Percentiles rank a stretch among this genome's conserved stretches.
These are phyloP conservation scores for Scaptodrosophila latifasciaeformis DNA, from an alignment of 2,888 invertebrate genomes.

Conservation along the genomic window DNA sequence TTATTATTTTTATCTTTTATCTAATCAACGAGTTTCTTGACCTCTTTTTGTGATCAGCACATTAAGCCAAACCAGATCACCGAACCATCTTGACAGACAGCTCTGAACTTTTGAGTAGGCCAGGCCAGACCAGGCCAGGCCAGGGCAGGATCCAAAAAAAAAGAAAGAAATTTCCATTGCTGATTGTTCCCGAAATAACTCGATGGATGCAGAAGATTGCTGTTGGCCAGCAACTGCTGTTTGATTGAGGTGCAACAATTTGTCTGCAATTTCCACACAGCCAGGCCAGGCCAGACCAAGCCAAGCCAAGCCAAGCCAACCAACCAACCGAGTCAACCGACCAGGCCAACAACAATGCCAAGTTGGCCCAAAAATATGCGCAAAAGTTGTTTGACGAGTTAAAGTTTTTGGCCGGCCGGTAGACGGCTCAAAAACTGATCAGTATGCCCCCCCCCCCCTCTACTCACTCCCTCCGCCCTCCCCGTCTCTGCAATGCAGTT, in stretches of 20 bases:
- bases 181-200: too few relatives aligned
- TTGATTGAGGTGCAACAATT: conserved; percentile 64
- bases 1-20: conserved; percentile 42
- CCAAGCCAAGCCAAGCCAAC: too few relatives aligned
- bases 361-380: conserved; percentile 41
- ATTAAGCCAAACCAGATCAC: not conserved
- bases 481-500: too few relatives aligned
- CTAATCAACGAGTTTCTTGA: conserved; percentile 58
- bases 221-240: conserved; percentile 46
- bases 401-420: not conserved
- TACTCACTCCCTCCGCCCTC: too few relatives aligned
- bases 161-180: too few relatives aligned
- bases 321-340: conserved; percentile 9
- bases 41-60: conserved; percentile 23
- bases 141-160: too few relatives aligned
- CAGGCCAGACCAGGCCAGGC: conserved; percentile 10
- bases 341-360: conserved; percentile 26
- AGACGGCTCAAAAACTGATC: too few relatives aligned
- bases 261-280: conserved; percentile 52
- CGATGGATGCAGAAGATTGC: too few relatives aligned
- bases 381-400: conserved; percentile 55
- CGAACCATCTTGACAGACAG: too few relatives aligned
- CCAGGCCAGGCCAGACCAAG: conserved; percentile 28
- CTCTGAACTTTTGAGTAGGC: conserved; percentile 24
- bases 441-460: not conserved